These are phyloP conservation scores for Motacilla tschutschensis DNA, from an alignment of 2,113 vertebrate species.

Conservation along the genomic window DNA sequence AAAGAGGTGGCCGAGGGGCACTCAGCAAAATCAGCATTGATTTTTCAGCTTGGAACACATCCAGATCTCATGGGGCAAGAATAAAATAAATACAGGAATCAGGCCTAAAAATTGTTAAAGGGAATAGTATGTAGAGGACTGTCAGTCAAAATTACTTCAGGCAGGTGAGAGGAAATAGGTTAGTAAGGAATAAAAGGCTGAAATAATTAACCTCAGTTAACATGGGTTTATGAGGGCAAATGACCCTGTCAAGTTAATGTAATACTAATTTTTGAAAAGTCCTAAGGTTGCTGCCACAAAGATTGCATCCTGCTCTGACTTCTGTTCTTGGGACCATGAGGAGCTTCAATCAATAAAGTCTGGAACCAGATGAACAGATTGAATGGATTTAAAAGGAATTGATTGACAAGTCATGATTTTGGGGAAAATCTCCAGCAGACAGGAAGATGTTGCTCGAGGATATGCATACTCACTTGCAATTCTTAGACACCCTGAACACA, in stretches of 20 bases:
- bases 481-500: not conserved
- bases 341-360: not conserved
- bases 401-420: not conserved
- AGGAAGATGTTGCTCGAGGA: not conserved
- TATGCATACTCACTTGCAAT: not conserved
- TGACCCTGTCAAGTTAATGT: not conserved
- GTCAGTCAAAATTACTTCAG: not conserved
- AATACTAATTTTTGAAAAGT: constrained; percentile 7
- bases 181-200: not conserved
- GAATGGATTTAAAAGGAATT: not conserved
- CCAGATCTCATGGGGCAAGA: not conserved
- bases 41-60: constrained; percentile 24
- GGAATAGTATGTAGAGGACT: not conserved
- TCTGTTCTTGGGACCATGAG: not conserved
- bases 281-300: not conserved
- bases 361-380: not conserved
- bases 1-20: not conserved
- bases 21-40: constrained; percentile 45
- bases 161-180: constrained; percentile 13
- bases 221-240: not conserved
- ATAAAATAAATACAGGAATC: not conserved
- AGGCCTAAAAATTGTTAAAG: not conserved
- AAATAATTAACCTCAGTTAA: constrained; percentile 35
- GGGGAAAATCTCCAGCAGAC: not conserved
- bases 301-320: not conserved